Evolutionary conservation across 2,888 invertebrate species (phyloP), one percentile per base, ranked within the genome.

Genomic region (Melieria crassipennis): DNA sequence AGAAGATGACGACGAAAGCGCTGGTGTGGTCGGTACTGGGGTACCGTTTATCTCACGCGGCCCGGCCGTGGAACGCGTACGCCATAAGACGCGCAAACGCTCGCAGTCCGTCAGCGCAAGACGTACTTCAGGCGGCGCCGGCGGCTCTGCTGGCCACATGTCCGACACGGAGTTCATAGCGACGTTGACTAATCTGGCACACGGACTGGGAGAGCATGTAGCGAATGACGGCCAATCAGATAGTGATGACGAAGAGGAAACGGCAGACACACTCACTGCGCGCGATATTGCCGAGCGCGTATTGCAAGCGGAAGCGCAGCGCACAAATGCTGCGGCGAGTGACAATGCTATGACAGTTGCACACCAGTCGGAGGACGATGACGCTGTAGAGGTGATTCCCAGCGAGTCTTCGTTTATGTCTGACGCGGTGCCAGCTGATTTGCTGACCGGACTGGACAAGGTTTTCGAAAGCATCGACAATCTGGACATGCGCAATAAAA

Each of bases 31-130:
- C 4, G 63, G 76, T 5, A 83, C 85, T 0, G 75, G 75, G 1
- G 73, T 85, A 5, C 81, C 85, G 4, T 83, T 78, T 67, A 85
- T 86, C 65, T 73, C 79, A 0, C 84, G 79, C 7, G 86, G 86
- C 1, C 78, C 80, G 71, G 86, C 86, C 3, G 79, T 87, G 30
- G 85, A 85, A 71, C 79, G 77, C 0, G 78, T 75, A 72, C 80
- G 7, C 5, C 64, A 50, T 9, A 46, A 16, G 7, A 1, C 68
- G 11, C 72, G 69, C 7, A 77, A 75, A 55, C 64, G 70, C 5
- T 63, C 69, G n/a, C 64, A 67, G 11, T 70, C 67, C 6, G 13
- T 58, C 5, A 61, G 16, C 4, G 13, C 60, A 10, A 64, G 66
- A 10, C 65, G 55, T 10, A 42, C 42, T 13, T 71, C 71, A 42